These are phyloP conservation scores for Lithophane semibrunnea DNA, from an alignment of 2,888 invertebrate species.

Conservation along the genomic window DNA sequence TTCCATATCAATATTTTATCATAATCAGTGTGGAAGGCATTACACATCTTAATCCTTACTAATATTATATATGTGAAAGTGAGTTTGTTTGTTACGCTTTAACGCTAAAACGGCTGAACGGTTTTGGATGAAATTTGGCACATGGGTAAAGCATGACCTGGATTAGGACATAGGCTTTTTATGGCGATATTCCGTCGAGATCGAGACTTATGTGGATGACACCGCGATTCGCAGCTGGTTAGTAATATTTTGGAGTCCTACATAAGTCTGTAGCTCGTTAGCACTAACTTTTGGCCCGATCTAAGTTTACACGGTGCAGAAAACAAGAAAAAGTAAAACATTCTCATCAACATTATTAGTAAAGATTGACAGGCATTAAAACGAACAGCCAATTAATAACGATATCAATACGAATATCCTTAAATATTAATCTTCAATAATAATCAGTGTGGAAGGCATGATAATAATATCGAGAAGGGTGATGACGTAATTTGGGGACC, in stretches of 20 bases:
- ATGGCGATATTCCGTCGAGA: too few species aligned
- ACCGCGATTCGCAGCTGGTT: neutral
- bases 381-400: neutral
- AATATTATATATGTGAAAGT: too few species aligned
- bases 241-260: slow-evolving; percentile 48
- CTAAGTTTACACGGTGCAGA: neutral
- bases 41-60: slow-evolving; percentile 4
- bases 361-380: neutral
- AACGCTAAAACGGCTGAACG: too few species aligned
- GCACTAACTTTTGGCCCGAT: neutral
- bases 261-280: slow-evolving; percentile 25
- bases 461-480: slow-evolving; percentile 50
- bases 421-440: slow-evolving; percentile 40
- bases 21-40: slow-evolving; percentile 6
- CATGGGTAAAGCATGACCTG: too few species aligned
- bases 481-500: slow-evolving; percentile 56
- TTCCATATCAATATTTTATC: too few species aligned
- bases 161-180: too few species aligned
- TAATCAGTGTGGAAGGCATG: slow-evolving; percentile 34
- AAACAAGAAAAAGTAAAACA: neutral
- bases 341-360: neutral
- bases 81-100: too few species aligned
- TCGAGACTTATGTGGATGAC: too few species aligned
- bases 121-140: too few species aligned
- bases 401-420: slow-evolving; percentile 2